Evolutionary conservation across 2,113 vertebrate genomes (phyloP), one percentile per base, ranked within the genome.

Genomic region (Alethe diademata): DNA sequence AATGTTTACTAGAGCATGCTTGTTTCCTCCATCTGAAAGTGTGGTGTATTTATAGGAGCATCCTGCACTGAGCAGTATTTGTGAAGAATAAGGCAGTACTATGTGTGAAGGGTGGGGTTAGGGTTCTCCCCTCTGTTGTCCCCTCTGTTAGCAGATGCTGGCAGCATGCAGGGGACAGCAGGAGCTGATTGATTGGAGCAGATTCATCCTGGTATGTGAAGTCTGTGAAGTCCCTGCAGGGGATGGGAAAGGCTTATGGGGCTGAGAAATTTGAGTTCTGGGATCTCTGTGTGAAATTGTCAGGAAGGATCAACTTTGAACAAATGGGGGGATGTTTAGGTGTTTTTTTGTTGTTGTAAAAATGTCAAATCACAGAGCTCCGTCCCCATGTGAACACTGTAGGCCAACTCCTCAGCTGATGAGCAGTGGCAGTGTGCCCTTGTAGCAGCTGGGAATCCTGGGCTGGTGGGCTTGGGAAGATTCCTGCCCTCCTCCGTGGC

Each of bases 1-100:
- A 95, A 94, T 94, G 88, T 95, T 96, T 95, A 92, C 95, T 92
- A 91, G 47, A 80, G 54, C 87, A 78, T 64, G 74, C 94, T 95
- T 66, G 22, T 86, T 94, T 93, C 82, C 42, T 92, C 47, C 31
- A 3, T 81, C 51, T 92, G 82, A 74, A 92, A 84, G 42, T 25
- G 43, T 48, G 57, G 50, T 61, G 64, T 90, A 89, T 94, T 96
- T 95, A 69, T 72, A 81, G 92, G 78, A 88, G 43, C 43, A 45
- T 81, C 47, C 56, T 76, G 50, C 38, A 88, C 33, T 33, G 26
- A 85, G 24, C 57, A 43, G 58, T 83, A n/a, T 88, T 95, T 88
- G 58, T 95, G 38, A 95, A 66, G 85, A 88, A 92, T 48, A 74
- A 83, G 78, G 70, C 74, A 66, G 28, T 58, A 58, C 42, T 82